Evolutionary conservation across 2,888 invertebrate species (phyloP).

Genomic region (Sphaerophoria rueppellii): DNA sequence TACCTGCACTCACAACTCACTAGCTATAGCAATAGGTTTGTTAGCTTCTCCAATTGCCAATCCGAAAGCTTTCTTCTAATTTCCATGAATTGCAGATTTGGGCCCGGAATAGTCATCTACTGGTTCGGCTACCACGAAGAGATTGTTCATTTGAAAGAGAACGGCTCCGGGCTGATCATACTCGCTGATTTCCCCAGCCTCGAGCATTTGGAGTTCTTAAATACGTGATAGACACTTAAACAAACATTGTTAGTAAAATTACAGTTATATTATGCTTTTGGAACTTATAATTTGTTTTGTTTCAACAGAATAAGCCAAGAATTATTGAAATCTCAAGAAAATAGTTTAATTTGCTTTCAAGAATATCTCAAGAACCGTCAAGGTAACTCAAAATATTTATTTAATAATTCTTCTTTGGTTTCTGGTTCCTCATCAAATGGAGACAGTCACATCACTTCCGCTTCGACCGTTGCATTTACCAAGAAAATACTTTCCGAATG

Average conservation of each 20-base stretch:
- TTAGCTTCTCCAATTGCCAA: neutral
- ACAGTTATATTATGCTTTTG: slow-evolving; percentile 43
- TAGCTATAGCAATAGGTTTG: slow-evolving; percentile 91
- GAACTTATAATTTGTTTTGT: neutral
- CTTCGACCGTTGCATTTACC: no score
- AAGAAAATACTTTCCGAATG: no score
- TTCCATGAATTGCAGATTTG: slow-evolving; percentile 85
- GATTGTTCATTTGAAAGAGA: slow-evolving; percentile 84
- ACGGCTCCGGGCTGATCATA: slow-evolving; percentile 85
- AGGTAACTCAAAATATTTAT: no score
- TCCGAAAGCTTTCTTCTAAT: neutral
- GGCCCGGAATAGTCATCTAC: slow-evolving; percentile 96
- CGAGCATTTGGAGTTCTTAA: slow-evolving; percentile 81
- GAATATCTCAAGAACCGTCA: neutral
- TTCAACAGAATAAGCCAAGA: slow-evolving; percentile 5
- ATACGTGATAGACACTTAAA: slow-evolving; percentile 64
- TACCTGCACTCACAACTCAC: slow-evolving; percentile 92
- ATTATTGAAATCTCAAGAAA: neutral
- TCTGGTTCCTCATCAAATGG: no score
- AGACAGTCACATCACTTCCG: no score
- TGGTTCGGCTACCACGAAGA: slow-evolving; percentile 94
- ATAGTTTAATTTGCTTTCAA: neutral
- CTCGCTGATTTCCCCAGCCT: slow-evolving; percentile 84
- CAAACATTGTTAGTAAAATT: slow-evolving; percentile 50
- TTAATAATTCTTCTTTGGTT: no score